Percentiles rank a stretch among this genome's conserved stretches.
Evolutionary conservation across 2,888 invertebrate species (phyloP).

Genomic region (Acanthacorydalis orientalis): DNA sequence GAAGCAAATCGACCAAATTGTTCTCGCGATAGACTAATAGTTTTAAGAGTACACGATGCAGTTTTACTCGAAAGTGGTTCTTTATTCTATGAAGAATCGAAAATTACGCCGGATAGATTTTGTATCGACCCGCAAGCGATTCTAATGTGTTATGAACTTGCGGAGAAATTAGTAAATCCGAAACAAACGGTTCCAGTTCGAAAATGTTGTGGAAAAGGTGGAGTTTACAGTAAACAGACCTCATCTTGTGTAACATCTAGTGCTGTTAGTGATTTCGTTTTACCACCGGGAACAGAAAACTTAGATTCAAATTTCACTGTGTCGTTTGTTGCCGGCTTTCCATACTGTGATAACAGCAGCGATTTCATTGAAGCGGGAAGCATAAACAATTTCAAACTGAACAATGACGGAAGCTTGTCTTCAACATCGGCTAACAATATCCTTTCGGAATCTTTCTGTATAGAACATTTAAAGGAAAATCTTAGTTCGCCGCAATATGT

Average conservation of each 20-base stretch:
- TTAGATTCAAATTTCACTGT: conserved; percentile 14
- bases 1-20: conserved; percentile 23
- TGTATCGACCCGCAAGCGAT: conserved; percentile 52
- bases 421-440: conserved; percentile 26
- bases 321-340: conserved; percentile 33
- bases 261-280: conserved; percentile 19
- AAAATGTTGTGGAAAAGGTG: conserved; percentile 56
- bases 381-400: conserved; percentile 31
- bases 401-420: conserved; percentile 34
- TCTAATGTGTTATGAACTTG: conserved; percentile 37
- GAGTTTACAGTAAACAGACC: conserved; percentile 38
- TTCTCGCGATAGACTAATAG: conserved; percentile 28
- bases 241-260: conserved; percentile 28
- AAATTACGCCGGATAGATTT: conserved; percentile 37
- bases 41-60: not conserved
- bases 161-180: conserved; percentile 19
- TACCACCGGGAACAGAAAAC: conserved; percentile 21
- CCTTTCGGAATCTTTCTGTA: conserved; percentile 26
- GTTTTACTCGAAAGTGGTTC: conserved; percentile 40
- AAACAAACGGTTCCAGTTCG: conserved; percentile 27
- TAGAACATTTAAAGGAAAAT: conserved; percentile 28
- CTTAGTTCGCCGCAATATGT: conserved; percentile 29
- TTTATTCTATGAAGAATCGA: conserved; percentile 21
- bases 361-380: conserved; percentile 41
- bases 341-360: conserved; percentile 29